A percentile compares a stretch with the other conserved stretches of the same genome.
These are phyloP conservation scores for Malurus alboscapulatus DNA, from an alignment of 2,113 vertebrate species.

Conservation along the genomic window DNA sequence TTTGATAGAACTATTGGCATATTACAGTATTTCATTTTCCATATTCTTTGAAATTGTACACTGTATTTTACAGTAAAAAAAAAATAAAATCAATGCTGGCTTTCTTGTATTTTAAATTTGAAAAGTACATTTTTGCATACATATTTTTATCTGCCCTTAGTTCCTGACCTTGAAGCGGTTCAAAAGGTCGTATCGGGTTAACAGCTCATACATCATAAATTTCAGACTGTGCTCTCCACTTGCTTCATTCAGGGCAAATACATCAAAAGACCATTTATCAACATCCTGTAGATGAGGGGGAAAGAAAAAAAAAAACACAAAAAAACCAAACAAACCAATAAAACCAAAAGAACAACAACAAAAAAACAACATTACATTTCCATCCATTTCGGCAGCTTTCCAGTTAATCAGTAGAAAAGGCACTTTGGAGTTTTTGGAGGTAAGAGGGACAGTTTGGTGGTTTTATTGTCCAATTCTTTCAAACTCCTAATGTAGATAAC, in stretches of 20 bases:
- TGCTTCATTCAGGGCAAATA: constrained; percentile 92
- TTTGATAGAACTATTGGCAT: neutral
- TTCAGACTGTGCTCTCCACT: constrained; percentile 95
- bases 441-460: neutral
- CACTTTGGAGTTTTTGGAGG: neutral
- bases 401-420: neutral
- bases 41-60: neutral
- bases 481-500: neutral
- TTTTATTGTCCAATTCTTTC: neutral
- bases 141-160: neutral
- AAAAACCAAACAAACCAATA: no score
- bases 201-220: constrained; percentile 96
- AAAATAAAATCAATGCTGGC: neutral
- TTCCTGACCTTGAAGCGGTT: constrained; percentile 94
- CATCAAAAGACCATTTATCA: constrained; percentile 97
- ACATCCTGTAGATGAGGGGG: constrained; percentile 79
- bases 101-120: neutral
- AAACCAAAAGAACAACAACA: no score
- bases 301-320: neutral
- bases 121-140: neutral
- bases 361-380: neutral
- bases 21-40: neutral
- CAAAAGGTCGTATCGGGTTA: constrained; percentile 98
- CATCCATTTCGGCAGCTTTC: neutral
- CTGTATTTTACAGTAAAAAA: neutral